phyloP scores from a whole-genome alignment of 2,797 vertebrate species.

The Galaxias olidus region DNA sequence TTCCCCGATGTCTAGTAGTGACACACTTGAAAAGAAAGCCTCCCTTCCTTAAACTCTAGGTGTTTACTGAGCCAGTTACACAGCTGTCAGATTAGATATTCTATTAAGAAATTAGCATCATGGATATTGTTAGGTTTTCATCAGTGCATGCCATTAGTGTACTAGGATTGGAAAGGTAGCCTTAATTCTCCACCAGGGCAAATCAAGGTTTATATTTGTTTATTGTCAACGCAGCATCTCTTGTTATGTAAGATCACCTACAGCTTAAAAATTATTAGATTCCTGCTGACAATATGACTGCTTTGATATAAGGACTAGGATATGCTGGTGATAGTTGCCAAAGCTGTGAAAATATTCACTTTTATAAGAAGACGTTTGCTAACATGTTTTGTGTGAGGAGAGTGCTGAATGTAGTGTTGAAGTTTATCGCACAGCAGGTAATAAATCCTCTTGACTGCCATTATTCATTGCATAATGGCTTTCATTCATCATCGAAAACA shows the following conservation, averaged over 20 bases:
- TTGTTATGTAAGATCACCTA: no score
- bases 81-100: constrained; percentile 5
- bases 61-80: background rate
- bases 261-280: no score
- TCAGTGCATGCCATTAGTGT: background rate
- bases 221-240: no score
- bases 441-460: constrained; percentile 68
- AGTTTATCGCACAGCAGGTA: constrained; percentile 46
- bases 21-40: background rate
- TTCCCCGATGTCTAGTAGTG: constrained; percentile 2
- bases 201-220: no score
- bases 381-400: constrained; percentile 44
- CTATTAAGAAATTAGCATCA: background rate
- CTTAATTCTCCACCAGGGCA: no score
- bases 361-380: constrained; percentile 38
- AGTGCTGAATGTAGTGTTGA: constrained; percentile 52
- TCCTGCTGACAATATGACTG: no score
- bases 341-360: constrained; percentile 22
- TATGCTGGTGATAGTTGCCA: constrained; percentile 8
- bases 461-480: constrained; percentile 69
- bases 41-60: background rate
- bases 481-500: constrained; percentile 68
- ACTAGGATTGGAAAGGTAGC: no score
- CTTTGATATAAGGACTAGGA: no score
- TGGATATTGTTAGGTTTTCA: background rate